Evolutionary conservation across 2,888 invertebrate species (phyloP).

Genomic region (Stictocephala bisonia): DNA sequence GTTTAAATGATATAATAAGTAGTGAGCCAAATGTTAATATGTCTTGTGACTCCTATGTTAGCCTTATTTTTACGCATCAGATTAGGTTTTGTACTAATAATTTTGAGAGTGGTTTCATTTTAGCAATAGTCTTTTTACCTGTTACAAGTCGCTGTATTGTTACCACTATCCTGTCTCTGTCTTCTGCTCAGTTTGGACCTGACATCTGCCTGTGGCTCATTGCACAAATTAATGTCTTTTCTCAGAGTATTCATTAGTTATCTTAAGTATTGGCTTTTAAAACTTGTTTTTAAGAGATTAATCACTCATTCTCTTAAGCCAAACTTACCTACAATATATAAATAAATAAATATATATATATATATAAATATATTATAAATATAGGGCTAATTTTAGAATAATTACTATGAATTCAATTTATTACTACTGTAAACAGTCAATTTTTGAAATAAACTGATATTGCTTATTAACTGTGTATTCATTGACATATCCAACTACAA

Average conservation of each 20-base stretch:
- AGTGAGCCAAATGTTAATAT: background rate
- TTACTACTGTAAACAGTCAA: conserved; percentile 44
- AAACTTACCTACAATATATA: conserved; percentile 25
- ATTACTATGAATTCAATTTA: conserved; percentile 43
- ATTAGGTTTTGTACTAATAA: conserved; percentile 21
- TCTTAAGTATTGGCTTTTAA: conserved; percentile 31
- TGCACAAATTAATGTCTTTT: conserved; percentile 34
- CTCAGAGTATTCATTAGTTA: conserved; percentile 32
- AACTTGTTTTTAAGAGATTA: conserved; percentile 35
- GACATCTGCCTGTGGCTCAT: conserved; percentile 32
- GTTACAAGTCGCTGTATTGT: conserved; percentile 12
- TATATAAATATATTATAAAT: background rate
- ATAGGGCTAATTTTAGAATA: conserved; percentile 39
- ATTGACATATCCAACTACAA: too few species aligned
- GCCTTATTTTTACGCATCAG: conserved; percentile 14
- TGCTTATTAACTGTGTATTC: conserved; percentile 41
- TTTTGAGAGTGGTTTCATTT: conserved; percentile 1
- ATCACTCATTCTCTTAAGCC: conserved; percentile 31
- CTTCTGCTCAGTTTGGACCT: conserved; percentile 30
- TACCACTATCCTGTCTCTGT: conserved; percentile 15
- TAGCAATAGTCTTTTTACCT: conserved; percentile 16
- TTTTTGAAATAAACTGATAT: conserved; percentile 46
- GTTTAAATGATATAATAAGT: conserved; percentile 14
- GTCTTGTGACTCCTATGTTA: conserved; percentile 11
- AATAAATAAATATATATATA: too few species aligned